Conservation (phyloP, 2,888 invertebrate species). For the Chrysina gloriosa region DNA sequence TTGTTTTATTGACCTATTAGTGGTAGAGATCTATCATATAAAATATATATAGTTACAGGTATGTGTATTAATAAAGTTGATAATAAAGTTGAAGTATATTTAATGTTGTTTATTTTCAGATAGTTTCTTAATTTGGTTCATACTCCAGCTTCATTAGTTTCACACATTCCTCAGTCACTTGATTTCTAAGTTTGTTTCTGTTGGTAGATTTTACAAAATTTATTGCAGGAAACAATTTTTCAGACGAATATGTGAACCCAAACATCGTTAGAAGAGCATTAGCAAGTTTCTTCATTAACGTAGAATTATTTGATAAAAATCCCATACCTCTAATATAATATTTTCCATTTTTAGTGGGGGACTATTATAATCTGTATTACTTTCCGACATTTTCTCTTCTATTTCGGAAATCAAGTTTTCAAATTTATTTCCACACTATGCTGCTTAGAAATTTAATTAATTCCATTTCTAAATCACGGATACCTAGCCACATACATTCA, state of each 20-base stretch:
- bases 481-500: conserved; percentile 42
- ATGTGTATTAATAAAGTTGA: neutral
- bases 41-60: neutral
- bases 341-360: conserved; percentile 35
- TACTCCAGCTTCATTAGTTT: no score
- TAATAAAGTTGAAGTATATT: no score
- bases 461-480: conserved; percentile 35
- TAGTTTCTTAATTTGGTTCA: no score
- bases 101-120: no score
- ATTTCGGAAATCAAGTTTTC: conserved; percentile 53
- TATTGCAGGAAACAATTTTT: no score
- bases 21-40: no score
- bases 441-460: conserved; percentile 37
- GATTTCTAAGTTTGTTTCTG: no score
- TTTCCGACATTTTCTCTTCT: conserved; percentile 28
- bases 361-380: conserved; percentile 32
- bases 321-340: conserved; percentile 36
- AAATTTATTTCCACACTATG: conserved; percentile 51
- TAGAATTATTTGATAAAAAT: conserved; percentile 35
- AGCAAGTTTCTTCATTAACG: conserved; percentile 30
- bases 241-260: no score
- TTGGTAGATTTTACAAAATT: no score
- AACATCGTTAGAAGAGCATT: conserved; percentile 37
- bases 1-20: no score
- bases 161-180: no score